phyloP scores from a whole-genome alignment of 2,888 invertebrate species.

The Thera obeliscata region DNA sequence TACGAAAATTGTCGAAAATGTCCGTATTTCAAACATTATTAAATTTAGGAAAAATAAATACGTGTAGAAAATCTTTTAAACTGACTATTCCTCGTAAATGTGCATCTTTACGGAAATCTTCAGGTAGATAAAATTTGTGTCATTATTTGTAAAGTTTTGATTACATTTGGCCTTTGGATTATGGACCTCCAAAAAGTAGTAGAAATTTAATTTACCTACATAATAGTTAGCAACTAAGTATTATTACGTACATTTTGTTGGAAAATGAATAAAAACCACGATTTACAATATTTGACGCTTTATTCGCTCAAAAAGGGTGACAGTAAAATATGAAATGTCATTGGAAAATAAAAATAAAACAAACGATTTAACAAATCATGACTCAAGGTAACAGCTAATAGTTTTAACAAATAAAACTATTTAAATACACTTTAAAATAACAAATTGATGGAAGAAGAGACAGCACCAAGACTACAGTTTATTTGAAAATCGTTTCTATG shows the following conservation, averaged over 20 bases:
- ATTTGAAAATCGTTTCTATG: slow-evolving; percentile 9
- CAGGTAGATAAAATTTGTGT: slow-evolving; percentile 57
- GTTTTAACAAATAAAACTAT: slow-evolving; percentile 81
- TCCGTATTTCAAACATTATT: slow-evolving; percentile 69
- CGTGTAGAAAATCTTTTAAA: slow-evolving; percentile 60
- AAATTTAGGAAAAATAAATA: slow-evolving; percentile 61
- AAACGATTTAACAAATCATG: slow-evolving; percentile 83
- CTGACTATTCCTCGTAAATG: slow-evolving; percentile 55
- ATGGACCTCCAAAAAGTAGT: not conserved
- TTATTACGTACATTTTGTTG: slow-evolving; percentile 5
- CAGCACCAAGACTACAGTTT: slow-evolving; percentile 16
- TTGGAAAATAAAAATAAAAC: slow-evolving; percentile 81
- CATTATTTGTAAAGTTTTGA: not conserved
- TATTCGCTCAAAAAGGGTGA: slow-evolving; percentile 80
- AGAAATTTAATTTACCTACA: not conserved
- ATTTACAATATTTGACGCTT: slow-evolving; percentile 80
- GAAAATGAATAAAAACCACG: slow-evolving; percentile 65
- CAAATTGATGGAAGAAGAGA: slow-evolving; percentile 55
- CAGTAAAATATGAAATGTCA: slow-evolving; percentile 81
- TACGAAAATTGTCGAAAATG: too few relatives aligned
- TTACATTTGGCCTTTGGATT: not conserved
- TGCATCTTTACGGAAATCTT: slow-evolving; percentile 57
- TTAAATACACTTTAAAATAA: slow-evolving; percentile 73
- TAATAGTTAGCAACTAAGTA: slow-evolving; percentile 5
- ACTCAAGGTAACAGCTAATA: slow-evolving; percentile 82